Base-by-base conservation (phyloP, 2,888 invertebrate species). In the Gerris lacustris region DNA sequence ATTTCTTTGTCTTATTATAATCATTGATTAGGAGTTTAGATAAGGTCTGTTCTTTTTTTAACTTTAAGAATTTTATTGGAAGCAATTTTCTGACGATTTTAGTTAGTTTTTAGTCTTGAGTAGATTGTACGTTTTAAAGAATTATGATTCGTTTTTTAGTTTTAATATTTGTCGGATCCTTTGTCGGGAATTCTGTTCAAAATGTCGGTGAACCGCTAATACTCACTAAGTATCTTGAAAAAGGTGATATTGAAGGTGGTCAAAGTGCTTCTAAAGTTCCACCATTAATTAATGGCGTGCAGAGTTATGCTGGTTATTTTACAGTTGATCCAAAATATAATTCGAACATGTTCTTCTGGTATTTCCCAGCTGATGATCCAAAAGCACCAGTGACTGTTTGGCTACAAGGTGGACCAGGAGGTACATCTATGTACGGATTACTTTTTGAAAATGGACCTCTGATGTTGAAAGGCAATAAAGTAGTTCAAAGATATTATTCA, bases 341-440 rank as follows among this genome's bases (percentile, higher is more conserved):
- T 69, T 81, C 82, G 67, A 83, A 83, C 76, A 77, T 82, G 75
- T 84, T 82, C 77, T 83, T 83, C 77, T 83, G 83, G 83, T 83
- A 82, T 76, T 82, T 83, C 75, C 82, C 82, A 5, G 79, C 82
- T 1, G 64, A 64, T n/a, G 17, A 17, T 17, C 7, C 7, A 64
- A 64, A 64, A 7, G 83, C 84, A 0, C 85, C 86, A 0, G 79
- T 86, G 0, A 69, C 85, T 0, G 77, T 86, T 2, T 86, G 86
- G 86, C 80, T 86, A 0, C 85, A 86, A 79, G 86, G 86, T 0
- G 86, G 86, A 0, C 86, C 86, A 0, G 86, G 86, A 0, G 83
- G 81, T 0, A 83, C 83, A 67, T 84, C 84, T 0, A 76, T 86
- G 44, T 85, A 82, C 74, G 85, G 84, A 0, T 77, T 86, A 31